Conservation (phyloP, 2,888 invertebrate genomes). For the Neoitamus cyanurus region DNA sequence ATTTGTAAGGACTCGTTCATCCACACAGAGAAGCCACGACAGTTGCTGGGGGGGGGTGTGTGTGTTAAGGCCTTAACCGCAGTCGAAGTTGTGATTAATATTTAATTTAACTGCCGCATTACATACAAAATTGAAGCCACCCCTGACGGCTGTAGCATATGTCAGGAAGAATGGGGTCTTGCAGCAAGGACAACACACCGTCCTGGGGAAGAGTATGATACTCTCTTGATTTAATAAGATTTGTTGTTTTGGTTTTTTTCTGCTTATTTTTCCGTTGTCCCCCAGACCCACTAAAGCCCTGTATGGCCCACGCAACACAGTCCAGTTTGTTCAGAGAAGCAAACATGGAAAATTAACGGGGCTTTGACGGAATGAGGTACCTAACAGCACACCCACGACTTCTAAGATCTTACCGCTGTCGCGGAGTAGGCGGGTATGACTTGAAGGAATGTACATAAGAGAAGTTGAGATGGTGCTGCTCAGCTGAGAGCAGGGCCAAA, state of each 20-base stretch:
- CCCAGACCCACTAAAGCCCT: neutral
- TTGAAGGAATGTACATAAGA: neutral
- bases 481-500: neutral
- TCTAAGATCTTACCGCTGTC: neutral
- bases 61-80: neutral
- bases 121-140: neutral
- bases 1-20: too few species aligned
- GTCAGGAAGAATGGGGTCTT: neutral
- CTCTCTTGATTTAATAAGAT: neutral
- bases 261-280: neutral
- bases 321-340: neutral
- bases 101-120: neutral
- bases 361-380: neutral
- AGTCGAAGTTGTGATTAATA: slow-evolving; percentile 1
- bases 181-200: neutral
- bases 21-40: too few species aligned
- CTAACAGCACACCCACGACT: neutral
- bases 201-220: neutral
- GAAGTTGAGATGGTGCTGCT: neutral
- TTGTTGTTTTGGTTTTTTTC: neutral
- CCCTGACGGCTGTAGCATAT: neutral
- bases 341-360: neutral
- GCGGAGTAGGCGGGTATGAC: neutral
- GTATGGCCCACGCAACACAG: neutral
- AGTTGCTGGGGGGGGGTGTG: neutral